These are phyloP conservation scores for Ellobium chinense DNA, from an alignment of 2,888 invertebrate genomes.

Conservation along the genomic window DNA sequence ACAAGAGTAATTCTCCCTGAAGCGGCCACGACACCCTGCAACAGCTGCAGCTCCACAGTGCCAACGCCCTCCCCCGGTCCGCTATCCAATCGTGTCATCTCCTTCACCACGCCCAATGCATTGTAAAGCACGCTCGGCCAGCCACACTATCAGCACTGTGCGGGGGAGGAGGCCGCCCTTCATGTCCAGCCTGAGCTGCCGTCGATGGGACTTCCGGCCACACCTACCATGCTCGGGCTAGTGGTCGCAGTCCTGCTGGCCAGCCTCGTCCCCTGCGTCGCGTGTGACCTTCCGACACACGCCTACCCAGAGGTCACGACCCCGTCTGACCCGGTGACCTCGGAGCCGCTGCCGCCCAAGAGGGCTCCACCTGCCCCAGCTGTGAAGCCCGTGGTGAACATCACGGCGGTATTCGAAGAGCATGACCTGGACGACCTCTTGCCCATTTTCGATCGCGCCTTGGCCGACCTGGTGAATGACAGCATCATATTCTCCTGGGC, in stretches of 20 bases:
- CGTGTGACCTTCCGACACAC: conserved; percentile 1
- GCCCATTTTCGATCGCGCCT: conserved; percentile 57
- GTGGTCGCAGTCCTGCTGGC: conserved; percentile 34
- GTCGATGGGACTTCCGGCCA: background rate
- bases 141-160: background rate
- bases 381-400: conserved; percentile 53
- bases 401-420: conserved; percentile 66
- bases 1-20: too few species aligned
- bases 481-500: conserved; percentile 51
- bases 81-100: too few species aligned
- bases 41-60: too few species aligned
- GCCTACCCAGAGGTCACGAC: background rate
- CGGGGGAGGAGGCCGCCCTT: background rate
- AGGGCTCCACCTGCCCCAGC: background rate
- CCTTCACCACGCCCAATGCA: conserved; percentile 17
- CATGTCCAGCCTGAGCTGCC: background rate
- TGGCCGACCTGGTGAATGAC: conserved; percentile 55
- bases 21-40: too few species aligned
- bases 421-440: conserved; percentile 59
- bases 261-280: conserved; percentile 23
- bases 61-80: too few species aligned
- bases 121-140: background rate
- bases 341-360: background rate
- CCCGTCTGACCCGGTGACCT: background rate
- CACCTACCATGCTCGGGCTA: conserved; percentile 36